Conservation (phyloP, 2,113 vertebrate species). For the Hippopotamus amphibius region DNA sequence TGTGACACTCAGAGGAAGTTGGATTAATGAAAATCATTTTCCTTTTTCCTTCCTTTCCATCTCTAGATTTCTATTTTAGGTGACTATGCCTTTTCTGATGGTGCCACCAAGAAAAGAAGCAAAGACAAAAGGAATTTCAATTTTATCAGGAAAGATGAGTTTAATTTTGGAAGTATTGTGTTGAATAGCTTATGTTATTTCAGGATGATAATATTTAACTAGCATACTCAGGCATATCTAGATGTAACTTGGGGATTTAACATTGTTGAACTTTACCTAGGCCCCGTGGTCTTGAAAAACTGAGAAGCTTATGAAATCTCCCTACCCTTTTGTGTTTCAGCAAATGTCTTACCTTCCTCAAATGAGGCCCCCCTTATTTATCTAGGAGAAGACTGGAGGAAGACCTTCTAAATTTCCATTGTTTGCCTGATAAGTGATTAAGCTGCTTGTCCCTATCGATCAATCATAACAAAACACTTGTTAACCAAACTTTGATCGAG, state of each 20-base stretch:
- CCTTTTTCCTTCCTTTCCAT: neutral
- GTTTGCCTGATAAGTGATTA: neutral
- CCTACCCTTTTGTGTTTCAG: neutral
- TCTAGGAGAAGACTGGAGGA: neutral
- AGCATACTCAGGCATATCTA: neutral
- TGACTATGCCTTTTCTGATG: neutral
- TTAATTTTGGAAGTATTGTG: neutral
- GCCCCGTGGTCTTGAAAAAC: neutral
- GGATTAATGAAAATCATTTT: neutral
- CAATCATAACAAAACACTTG: neutral
- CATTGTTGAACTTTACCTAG: neutral
- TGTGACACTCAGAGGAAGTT: neutral
- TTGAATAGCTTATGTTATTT: neutral
- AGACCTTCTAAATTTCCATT: neutral
- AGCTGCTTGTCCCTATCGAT: neutral
- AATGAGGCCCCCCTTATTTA: neutral
- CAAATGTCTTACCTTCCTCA: neutral
- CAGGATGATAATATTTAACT: neutral
- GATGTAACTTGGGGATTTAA: neutral
- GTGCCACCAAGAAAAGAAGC: neutral
- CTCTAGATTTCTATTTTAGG: neutral
- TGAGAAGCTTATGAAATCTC: neutral
- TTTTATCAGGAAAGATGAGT: neutral
- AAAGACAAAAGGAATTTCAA: neutral
- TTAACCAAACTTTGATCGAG: neutral